Conservation (phyloP, 1,140 invertebrate genomes). For the Calosoma granatense region DNA sequence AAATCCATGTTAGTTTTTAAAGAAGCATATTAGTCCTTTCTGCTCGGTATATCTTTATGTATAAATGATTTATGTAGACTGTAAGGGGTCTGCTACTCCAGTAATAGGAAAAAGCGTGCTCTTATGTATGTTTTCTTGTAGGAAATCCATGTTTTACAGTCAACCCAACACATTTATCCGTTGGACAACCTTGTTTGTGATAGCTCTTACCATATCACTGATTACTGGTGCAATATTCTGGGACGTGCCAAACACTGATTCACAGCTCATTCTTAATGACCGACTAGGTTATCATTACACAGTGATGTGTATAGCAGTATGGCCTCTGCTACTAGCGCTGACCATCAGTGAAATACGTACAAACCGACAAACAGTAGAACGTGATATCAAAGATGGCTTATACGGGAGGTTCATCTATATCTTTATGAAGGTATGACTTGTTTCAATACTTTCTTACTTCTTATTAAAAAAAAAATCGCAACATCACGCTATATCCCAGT, state of each 20-base stretch:
- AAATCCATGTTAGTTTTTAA: too few species aligned
- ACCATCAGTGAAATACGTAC: slow-evolving; percentile 56
- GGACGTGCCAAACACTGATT: slow-evolving; percentile 69
- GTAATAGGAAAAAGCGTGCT: slow-evolving; percentile 23
- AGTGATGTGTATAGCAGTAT: slow-evolving; percentile 63
- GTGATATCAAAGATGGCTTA: slow-evolving; percentile 67
- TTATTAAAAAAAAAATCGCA: too few species aligned
- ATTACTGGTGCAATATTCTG: slow-evolving; percentile 81
- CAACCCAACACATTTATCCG: slow-evolving; percentile 77
- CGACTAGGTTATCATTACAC: slow-evolving; percentile 75
- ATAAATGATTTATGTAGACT: too few species aligned
- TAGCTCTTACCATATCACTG: slow-evolving; percentile 69
- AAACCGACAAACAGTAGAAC: slow-evolving; percentile 57
- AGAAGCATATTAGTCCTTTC: too few species aligned
- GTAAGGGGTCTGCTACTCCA: slow-evolving; percentile 30
- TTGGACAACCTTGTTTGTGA: slow-evolving; percentile 63
- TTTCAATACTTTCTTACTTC: slow-evolving; percentile 7
- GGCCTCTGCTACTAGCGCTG: slow-evolving; percentile 63
- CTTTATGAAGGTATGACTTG: slow-evolving; percentile 60
- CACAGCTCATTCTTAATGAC: slow-evolving; percentile 59
- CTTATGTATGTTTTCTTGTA: too few species aligned
- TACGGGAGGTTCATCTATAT: slow-evolving; percentile 73
- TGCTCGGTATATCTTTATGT: too few species aligned
- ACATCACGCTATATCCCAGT: too few species aligned
- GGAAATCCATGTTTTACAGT: slow-evolving; percentile 57